phyloP scores from a whole-genome alignment of 2,113 vertebrate species.

The Mormoops blainvillei region DNA sequence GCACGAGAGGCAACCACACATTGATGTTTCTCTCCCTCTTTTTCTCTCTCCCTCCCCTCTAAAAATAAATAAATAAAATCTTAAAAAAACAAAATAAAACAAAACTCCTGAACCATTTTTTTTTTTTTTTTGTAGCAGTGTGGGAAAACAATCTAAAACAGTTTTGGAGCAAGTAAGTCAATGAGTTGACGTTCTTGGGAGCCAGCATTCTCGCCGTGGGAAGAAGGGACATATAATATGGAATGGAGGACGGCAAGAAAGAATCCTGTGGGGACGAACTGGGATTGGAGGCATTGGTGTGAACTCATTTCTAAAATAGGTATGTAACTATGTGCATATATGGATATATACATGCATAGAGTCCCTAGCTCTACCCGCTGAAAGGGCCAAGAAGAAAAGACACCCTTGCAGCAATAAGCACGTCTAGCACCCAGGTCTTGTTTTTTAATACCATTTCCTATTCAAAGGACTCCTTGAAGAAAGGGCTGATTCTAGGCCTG shows the following conservation, averaged over 20 bases:
- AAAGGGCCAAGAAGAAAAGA: neutral
- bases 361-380: neutral
- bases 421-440: neutral
- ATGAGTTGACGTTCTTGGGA: neutral
- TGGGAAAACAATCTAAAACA: neutral
- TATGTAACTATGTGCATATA: too few species aligned
- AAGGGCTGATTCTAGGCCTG: neutral
- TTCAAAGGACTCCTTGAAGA: neutral
- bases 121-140: neutral
- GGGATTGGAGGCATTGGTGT: neutral
- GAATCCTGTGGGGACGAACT: neutral
- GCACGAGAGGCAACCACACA: too few species aligned
- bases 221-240: neutral
- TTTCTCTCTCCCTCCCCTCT: too few species aligned
- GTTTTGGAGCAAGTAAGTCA: neutral
- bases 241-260: neutral
- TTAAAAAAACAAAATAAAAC: too few species aligned
- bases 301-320: neutral
- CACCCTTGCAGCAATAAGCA: neutral
- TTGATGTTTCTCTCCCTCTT: too few species aligned
- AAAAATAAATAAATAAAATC: too few species aligned
- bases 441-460: neutral
- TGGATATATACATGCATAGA: too few species aligned
- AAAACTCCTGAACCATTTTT: too few species aligned
- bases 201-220: neutral